Conservation (phyloP, 2,888 invertebrate genomes). For the Odontocerum albicorne region DNA sequence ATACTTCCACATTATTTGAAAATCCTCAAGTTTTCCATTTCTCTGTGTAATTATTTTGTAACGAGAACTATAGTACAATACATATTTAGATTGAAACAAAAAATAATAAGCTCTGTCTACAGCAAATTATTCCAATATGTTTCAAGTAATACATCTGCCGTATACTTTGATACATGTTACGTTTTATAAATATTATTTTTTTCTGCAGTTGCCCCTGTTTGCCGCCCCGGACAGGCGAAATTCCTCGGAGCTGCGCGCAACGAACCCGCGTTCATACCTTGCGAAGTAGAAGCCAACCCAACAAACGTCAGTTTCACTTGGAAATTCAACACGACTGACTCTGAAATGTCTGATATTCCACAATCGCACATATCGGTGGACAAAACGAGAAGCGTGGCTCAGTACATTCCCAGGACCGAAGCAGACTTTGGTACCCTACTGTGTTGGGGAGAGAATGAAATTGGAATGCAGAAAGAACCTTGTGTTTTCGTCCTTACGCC, state of each 20-base stretch:
- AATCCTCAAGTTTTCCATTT: too few species aligned
- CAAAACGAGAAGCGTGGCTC: conserved; percentile 63
- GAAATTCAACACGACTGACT: conserved; percentile 74
- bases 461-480: conserved; percentile 71
- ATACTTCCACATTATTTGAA: too few species aligned
- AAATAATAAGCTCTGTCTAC: too few species aligned
- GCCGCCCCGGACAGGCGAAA: conserved; percentile 67
- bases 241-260: conserved; percentile 73
- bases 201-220: conserved; percentile 68
- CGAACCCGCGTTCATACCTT: conserved; percentile 68
- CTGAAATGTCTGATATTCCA: conserved; percentile 69
- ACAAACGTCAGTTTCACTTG: conserved; percentile 67
- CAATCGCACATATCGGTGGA: conserved; percentile 63
- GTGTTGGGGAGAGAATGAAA: conserved; percentile 74
- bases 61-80: too few species aligned
- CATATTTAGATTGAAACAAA: too few species aligned
- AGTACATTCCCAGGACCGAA: conserved; percentile 73
- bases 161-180: too few species aligned
- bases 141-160: too few species aligned
- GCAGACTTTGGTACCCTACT: conserved; percentile 71
- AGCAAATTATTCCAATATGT: too few species aligned
- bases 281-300: conserved; percentile 76
- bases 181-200: not conserved
- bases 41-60: too few species aligned
- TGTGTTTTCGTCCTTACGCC: conserved; percentile 75